phyloP scores from a whole-genome alignment of 2,797 vertebrate species.

The Margarornis squamiger region DNA sequence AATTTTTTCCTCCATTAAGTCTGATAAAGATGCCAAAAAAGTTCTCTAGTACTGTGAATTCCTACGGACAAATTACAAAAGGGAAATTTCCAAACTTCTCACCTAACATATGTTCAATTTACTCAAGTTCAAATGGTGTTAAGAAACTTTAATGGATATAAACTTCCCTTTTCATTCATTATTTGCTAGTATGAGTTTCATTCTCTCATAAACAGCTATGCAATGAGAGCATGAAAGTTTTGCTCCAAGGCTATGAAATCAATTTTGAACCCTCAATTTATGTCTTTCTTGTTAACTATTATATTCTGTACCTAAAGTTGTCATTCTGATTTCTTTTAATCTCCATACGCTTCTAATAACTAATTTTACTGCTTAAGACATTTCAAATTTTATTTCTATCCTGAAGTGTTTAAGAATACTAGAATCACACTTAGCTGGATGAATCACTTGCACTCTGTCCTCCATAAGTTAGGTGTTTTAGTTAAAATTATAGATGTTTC shows the following conservation, averaged over 20 bases:
- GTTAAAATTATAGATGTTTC: not conserved
- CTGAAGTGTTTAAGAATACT: not conserved
- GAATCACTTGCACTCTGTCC: not conserved
- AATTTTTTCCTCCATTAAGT: not conserved
- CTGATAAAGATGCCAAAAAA: not conserved
- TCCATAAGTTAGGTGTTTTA: not conserved
- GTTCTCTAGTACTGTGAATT: not conserved
- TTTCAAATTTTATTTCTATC: not conserved
- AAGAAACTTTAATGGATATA: not conserved
- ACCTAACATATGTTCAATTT: not conserved
- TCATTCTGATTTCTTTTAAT: not conserved
- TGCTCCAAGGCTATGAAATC: not conserved
- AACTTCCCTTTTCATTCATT: not conserved
- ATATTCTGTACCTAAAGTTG: not conserved
- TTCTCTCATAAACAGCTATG: not conserved
- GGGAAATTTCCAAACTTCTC: not conserved
- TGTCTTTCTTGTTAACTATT: not conserved
- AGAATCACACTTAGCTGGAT: not conserved
- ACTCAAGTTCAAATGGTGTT: not conserved
- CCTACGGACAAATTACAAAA: not conserved
- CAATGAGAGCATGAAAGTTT: not conserved
- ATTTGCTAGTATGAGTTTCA: not conserved
- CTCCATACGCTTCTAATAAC: not conserved
- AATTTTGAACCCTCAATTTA: not conserved
- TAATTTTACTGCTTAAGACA: not conserved